Conservation (phyloP, 2,113 vertebrate species). For the Boleophthalmus pectinirostris region DNA sequence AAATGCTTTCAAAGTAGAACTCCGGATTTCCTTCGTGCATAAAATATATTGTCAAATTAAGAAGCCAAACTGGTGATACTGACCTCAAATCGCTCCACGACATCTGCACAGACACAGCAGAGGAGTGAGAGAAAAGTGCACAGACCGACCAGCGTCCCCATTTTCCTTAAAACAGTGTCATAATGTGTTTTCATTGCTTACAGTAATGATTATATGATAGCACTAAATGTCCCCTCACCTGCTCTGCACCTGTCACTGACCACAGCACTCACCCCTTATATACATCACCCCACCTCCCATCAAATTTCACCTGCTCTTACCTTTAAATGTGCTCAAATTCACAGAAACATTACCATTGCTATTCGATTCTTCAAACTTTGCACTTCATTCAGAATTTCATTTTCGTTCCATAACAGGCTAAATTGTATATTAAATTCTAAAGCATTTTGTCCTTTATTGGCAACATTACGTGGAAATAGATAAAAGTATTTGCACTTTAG, state of each 20-base stretch:
- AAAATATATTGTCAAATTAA: not conserved
- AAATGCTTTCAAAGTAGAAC: too few species aligned
- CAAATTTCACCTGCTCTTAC: slow-evolving; percentile 32
- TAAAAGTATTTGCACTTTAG: not conserved
- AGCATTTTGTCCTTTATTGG: slow-evolving; percentile 11
- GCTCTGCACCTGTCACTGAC: slow-evolving; percentile 10
- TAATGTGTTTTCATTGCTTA: not conserved
- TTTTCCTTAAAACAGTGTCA: slow-evolving; percentile 3
- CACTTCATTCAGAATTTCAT: not conserved
- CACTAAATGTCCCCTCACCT: slow-evolving; percentile 49
- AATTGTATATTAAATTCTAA: not conserved
- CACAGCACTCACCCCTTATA: slow-evolving; percentile 25
- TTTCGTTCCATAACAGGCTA: not conserved
- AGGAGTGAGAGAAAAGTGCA: slow-evolving; percentile 39
- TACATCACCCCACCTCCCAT: slow-evolving; percentile 10
- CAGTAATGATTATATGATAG: not conserved
- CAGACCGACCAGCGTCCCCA: slow-evolving; percentile 29
- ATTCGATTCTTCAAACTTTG: not conserved
- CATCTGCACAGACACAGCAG: slow-evolving; percentile 45
- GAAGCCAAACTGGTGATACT: not conserved
- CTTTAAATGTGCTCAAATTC: not conserved
- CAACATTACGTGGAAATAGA: slow-evolving; percentile 17
- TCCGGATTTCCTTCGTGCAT: too few species aligned
- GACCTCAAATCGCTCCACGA: slow-evolving; percentile 65
- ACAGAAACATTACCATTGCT: not conserved